Evolutionary conservation across 2,888 invertebrate genomes (phyloP), one percentile per base, ranked within the genome.

Genomic region (Lamproptera curius): DNA sequence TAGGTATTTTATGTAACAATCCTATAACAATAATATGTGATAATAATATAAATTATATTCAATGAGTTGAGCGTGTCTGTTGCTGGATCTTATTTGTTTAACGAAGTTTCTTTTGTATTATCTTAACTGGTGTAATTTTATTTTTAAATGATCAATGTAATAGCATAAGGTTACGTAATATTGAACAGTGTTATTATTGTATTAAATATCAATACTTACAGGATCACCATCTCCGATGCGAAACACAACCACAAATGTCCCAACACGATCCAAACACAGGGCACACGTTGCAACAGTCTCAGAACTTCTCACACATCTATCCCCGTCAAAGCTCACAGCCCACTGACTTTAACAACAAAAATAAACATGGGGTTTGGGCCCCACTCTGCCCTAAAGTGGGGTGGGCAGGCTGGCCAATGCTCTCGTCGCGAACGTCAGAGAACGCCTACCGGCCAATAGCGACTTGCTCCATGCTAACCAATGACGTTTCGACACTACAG

Each of bases 281-380:
- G 67, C 72, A 61, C 72, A 72, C 52, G 51, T 47, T 59, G 55
- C 55, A 46, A n/a, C n/a, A n/a, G n/a, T n/a, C n/a, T n/a, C n/a
- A n/a, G n/a, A n/a, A n/a, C n/a, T n/a, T n/a, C n/a, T n/a, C n/a
- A 62, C 62, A 62, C 71, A 68, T 67, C 64, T 69, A 67, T 58
- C 63, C 77, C 55, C 73, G 55, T 58, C 59, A 73, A 75, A 73
- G 83, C 82, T 73, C 72, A 74, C 69, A 76, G 78, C 78, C 65
- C 70, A 87, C 87, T 87, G 82, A 79, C 69, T 76, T 71, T 67
- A 70, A 75, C 70, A 79, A 80, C 77, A 81, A 84, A 83, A 84
- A 85, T 83, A 85, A 83, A 84, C 84, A 84, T 61, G 68, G 85
- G 86, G 86, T 73, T 82, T 75, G 59, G 56, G 64, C 77, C 83